phyloP scores from a whole-genome alignment of 2,888 invertebrate genomes.

The Volucella inanis region DNA sequence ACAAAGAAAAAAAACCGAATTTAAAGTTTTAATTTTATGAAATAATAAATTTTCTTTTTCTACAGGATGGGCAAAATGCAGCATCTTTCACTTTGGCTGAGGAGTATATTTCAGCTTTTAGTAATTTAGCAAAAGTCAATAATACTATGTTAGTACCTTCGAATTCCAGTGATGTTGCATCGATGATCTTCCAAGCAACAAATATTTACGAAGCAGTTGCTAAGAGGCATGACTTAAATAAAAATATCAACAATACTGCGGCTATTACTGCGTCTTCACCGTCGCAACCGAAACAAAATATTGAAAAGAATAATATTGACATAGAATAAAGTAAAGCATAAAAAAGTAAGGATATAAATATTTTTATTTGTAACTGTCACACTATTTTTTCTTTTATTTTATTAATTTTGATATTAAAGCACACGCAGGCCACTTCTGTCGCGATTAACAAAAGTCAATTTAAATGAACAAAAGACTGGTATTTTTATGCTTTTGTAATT shows the following conservation, averaged over 20 bases:
- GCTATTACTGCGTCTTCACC: too few species aligned
- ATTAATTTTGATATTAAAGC: too few species aligned
- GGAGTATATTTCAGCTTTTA: constrained; percentile 97
- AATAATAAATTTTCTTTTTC: constrained; percentile 36
- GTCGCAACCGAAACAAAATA: too few species aligned
- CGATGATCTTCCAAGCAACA: constrained; percentile 81
- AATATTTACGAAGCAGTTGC: constrained; percentile 81
- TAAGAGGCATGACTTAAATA: constrained; percentile 32
- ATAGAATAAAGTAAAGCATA: too few species aligned
- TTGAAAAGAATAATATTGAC: too few species aligned
- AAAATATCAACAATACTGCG: not conserved
- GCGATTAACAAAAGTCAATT: too few species aligned
- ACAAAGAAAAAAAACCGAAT: not conserved
- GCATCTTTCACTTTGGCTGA: constrained; percentile 97
- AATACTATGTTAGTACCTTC: constrained; percentile 97
- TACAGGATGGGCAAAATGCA: constrained; percentile 92
- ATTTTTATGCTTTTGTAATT: too few species aligned
- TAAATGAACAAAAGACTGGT: too few species aligned
- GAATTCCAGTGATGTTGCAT: constrained; percentile 87
- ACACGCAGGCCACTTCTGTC: too few species aligned
- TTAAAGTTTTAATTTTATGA: not conserved
- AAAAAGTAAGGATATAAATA: too few species aligned
- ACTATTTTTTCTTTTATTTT: too few species aligned
- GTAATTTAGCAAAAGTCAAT: constrained; percentile 94
- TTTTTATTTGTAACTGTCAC: too few species aligned